Conservation (phyloP, 2,888 invertebrate species). For the Allygus modestus region DNA sequence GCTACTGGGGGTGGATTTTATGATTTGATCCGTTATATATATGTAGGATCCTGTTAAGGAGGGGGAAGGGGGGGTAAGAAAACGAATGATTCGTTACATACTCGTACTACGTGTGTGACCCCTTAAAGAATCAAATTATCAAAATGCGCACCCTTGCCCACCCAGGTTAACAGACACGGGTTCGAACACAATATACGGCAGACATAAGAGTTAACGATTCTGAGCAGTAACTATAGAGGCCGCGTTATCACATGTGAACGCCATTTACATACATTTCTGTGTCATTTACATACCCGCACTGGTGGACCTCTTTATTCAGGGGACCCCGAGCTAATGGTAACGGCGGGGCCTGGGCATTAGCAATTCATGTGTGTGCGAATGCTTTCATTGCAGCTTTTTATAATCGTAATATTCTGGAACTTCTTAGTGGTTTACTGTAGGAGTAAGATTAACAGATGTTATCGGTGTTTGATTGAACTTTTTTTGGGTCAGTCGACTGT, state of each 20-base stretch:
- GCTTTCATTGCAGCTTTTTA: conserved; percentile 12
- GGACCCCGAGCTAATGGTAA: conserved; percentile 1
- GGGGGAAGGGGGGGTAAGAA: too few relatives aligned
- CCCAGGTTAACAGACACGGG: neutral
- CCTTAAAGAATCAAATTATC: too few relatives aligned
- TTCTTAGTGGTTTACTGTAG: too few relatives aligned
- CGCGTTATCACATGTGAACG: neutral
- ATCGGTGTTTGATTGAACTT: too few relatives aligned
- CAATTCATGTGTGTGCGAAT: conserved; percentile 3
- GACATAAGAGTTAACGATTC: neutral
- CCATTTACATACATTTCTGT: conserved; percentile 27
- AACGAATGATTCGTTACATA: too few relatives aligned
- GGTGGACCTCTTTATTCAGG: conserved; percentile 18
- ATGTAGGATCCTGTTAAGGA: too few relatives aligned
- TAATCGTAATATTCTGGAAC: too few relatives aligned
- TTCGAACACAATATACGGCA: neutral
- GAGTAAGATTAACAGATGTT: too few relatives aligned
- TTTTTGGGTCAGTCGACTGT: too few relatives aligned
- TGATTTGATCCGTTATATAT: too few relatives aligned
- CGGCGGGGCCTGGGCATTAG: neutral
- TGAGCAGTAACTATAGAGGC: neutral
- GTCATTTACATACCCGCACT: conserved; percentile 23
- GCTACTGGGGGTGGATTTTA: too few relatives aligned
- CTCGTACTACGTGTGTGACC: too few relatives aligned
- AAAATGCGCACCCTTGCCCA: neutral